Percentiles rank a stretch among this genome's conserved stretches.
Conservation (phyloP, 2,113 vertebrate species). For the Jacana jacana region DNA sequence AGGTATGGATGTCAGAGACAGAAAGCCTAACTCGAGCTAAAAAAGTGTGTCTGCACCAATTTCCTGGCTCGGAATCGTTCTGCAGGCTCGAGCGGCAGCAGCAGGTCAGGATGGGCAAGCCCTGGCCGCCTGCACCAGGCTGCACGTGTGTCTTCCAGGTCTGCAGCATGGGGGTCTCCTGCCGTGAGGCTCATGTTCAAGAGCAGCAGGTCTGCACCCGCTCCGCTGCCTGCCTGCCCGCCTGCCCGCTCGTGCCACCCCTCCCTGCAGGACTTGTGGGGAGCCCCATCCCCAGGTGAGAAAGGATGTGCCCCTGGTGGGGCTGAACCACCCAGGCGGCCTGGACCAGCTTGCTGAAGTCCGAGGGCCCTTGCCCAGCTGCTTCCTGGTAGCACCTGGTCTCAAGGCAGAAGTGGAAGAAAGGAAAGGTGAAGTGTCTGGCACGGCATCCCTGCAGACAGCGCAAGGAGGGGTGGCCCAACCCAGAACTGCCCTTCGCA, state of each 20-base stretch:
- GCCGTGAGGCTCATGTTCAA: background rate
- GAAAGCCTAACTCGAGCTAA: background rate
- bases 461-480: constrained; percentile 16
- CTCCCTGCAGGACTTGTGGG: constrained; percentile 48
- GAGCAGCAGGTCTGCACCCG: constrained; percentile 50
- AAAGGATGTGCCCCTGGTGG: background rate
- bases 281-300: constrained; percentile 30
- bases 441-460: background rate
- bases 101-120: background rate
- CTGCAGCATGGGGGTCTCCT: constrained; percentile 68
- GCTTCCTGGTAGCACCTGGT: constrained; percentile 16
- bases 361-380: background rate
- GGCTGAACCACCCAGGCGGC: background rate
- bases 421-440: background rate
- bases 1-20: background rate
- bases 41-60: background rate
- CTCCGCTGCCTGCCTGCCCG: constrained; percentile 1
- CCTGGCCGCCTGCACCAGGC: background rate
- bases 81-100: background rate
- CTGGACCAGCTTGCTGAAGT: background rate
- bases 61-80: background rate
- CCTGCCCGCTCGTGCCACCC: constrained; percentile 1
- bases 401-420: constrained; percentile 29
- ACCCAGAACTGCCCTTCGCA: constrained; percentile 8
- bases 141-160: constrained; percentile 27